Conservation (phyloP, 2,888 invertebrate genomes). For the Schizotus pectinicornis region DNA sequence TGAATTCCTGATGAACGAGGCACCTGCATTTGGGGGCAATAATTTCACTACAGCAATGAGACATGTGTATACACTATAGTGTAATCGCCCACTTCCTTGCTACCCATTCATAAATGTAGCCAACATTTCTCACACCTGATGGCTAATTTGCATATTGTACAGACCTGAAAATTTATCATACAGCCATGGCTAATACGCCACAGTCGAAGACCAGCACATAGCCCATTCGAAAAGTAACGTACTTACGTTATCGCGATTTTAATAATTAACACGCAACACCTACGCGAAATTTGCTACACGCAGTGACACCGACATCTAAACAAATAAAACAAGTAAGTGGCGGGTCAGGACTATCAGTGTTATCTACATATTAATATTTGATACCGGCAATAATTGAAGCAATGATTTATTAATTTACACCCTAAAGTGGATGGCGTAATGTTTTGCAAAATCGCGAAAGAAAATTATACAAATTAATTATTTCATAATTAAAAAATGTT, state of each 20-base stretch:
- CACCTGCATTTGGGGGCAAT: slow-evolving; percentile 31
- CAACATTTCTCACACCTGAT: slow-evolving; percentile 38
- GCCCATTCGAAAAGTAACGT: slow-evolving; percentile 3
- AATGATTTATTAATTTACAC: too few species aligned
- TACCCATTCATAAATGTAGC: slow-evolving; percentile 40
- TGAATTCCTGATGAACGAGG: neutral
- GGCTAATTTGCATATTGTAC: slow-evolving; percentile 35
- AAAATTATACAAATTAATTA: too few species aligned
- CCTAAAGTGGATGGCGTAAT: too few species aligned
- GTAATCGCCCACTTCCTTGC: slow-evolving; percentile 37
- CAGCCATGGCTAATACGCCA: slow-evolving; percentile 19
- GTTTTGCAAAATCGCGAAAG: too few species aligned
- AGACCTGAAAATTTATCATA: slow-evolving; percentile 24
- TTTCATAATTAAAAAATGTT: too few species aligned
- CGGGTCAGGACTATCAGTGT: neutral
- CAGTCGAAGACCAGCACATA: slow-evolving; percentile 18
- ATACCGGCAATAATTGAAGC: too few species aligned
- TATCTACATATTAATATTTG: neutral
- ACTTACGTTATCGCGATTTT: slow-evolving; percentile 1
- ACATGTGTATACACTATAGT: slow-evolving; percentile 34
- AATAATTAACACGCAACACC: slow-evolving; percentile 9
- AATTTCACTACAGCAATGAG: slow-evolving; percentile 31
- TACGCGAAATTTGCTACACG: neutral
- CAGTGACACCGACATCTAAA: neutral
- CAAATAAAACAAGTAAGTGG: neutral